A percentile compares a stretch with the other conserved stretches of the same genome.
Evolutionary conservation across 2,888 invertebrate genomes (phyloP).

Genomic region (Drepana falcataria): DNA sequence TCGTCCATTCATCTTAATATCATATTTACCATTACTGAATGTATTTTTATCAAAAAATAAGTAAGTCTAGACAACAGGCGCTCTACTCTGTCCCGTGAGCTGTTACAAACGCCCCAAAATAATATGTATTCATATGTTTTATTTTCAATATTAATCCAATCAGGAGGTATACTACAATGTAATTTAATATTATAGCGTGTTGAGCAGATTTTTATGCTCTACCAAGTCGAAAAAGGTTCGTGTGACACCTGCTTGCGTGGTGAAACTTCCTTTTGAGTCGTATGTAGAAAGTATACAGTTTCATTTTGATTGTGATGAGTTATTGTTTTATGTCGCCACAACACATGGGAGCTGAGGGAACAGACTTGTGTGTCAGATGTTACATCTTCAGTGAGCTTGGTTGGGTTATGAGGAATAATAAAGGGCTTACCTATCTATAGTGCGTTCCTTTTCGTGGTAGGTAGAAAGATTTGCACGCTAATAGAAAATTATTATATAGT

Average conservation of each 20-base stretch:
- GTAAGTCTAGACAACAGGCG: too few relatives aligned
- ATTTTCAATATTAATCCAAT: too few relatives aligned
- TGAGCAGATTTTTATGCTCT: slow-evolving; percentile 68
- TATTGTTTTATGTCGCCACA: slow-evolving; percentile 25
- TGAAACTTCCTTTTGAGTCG: slow-evolving; percentile 20
- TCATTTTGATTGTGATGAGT: slow-evolving; percentile 12
- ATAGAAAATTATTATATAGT: too few relatives aligned
- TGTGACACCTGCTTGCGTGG: slow-evolving; percentile 53
- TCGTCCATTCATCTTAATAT: not conserved
- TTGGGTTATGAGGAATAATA: slow-evolving; percentile 14
- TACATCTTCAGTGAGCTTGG: slow-evolving; percentile 39
- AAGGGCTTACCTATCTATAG: not conserved
- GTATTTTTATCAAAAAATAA: not conserved
- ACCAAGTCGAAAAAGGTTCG: slow-evolving; percentile 66
- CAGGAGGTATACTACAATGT: slow-evolving; percentile 16
- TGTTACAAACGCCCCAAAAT: too few relatives aligned
- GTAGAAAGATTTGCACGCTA: too few relatives aligned
- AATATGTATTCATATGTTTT: too few relatives aligned
- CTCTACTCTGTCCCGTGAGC: too few relatives aligned
- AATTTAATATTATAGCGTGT: slow-evolving; percentile 58
- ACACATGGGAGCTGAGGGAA: slow-evolving; percentile 36
- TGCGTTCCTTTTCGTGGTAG: too few relatives aligned
- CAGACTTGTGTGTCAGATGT: slow-evolving; percentile 53
- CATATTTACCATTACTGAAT: too few relatives aligned
- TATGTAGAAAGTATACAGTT: slow-evolving; percentile 24